Percentiles rank a stretch among this genome's conserved stretches.
Conservation (phyloP, 2,797 vertebrate genomes). For the Brachyalestes nurse region DNA sequence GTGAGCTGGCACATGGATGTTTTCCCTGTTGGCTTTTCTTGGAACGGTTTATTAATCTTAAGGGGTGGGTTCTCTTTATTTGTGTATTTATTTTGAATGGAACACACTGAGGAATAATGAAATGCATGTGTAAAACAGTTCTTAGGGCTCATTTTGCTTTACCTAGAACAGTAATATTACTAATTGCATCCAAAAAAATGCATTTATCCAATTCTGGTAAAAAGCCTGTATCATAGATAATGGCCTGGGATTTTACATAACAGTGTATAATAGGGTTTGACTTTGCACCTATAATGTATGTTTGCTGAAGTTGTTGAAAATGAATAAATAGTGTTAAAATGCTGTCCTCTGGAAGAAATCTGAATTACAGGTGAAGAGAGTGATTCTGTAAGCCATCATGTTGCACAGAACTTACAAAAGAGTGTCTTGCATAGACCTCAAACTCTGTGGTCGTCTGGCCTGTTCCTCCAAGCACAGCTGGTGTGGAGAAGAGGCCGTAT, state of each 20-base stretch:
- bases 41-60: constrained; percentile 13
- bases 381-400: constrained; percentile 10
- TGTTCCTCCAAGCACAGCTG: constrained; percentile 86
- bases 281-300: too few relatives aligned
- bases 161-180: not conserved
- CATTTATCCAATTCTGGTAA: too few relatives aligned
- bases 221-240: not conserved
- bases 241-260: not conserved
- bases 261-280: too few relatives aligned
- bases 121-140: not conserved
- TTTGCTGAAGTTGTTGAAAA: too few relatives aligned
- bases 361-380: not conserved
- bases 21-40: not conserved
- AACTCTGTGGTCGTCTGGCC: constrained; percentile 89
- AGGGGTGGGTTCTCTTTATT: constrained; percentile 9
- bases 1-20: not conserved
- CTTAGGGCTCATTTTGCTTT: not conserved
- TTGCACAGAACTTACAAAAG: constrained; percentile 84
- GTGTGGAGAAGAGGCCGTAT: constrained; percentile 90
- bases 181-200: too few relatives aligned
- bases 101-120: constrained; percentile 23
- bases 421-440: constrained; percentile 89
- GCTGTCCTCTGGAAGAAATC: not conserved
- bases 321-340: not conserved
- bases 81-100: constrained; percentile 27